Percentiles rank a stretch among this genome's conserved stretches.
These are phyloP conservation scores for Halictus ligatus DNA, from an alignment of 2,888 invertebrate genomes.

Conservation along the genomic window DNA sequence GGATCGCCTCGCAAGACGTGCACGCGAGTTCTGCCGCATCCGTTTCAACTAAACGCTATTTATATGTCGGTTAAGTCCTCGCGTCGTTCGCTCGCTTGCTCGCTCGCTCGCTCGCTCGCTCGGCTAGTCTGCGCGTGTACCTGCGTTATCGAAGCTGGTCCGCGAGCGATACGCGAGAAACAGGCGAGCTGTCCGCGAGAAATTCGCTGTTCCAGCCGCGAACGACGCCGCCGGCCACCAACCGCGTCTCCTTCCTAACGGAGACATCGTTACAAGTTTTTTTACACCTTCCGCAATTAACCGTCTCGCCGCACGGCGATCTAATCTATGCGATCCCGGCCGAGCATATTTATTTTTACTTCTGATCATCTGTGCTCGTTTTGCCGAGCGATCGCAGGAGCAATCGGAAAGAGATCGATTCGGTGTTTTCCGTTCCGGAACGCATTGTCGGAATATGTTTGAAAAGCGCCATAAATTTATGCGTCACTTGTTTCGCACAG, in stretches of 20 bases:
- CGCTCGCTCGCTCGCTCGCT: constrained; percentile 47
- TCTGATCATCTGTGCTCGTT: not conserved
- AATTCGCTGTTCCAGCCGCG: not conserved
- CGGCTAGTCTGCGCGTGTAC: constrained; percentile 47
- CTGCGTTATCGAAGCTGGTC: constrained; percentile 64
- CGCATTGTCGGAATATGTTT: too few relatives aligned
- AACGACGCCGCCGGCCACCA: too few relatives aligned
- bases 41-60: constrained; percentile 78
- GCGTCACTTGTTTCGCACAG: too few relatives aligned
- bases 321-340: not conserved
- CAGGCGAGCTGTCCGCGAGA: too few relatives aligned
- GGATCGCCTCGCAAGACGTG: constrained; percentile 64
- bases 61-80: constrained; percentile 78
- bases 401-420: not conserved
- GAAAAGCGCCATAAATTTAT: too few relatives aligned
- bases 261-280: not conserved
- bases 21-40: constrained; percentile 73
- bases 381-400: not conserved
- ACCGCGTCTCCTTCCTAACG: too few relatives aligned
- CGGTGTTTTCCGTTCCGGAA: too few relatives aligned
- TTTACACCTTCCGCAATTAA: not conserved
- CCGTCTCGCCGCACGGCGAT: not conserved
- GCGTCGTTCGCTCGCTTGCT: constrained; percentile 54
- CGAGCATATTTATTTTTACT: not conserved
- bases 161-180: constrained; percentile 56